These are phyloP conservation scores for Python bivittatus DNA, from an alignment of 2,113 vertebrate genomes.

Conservation along the genomic window DNA sequence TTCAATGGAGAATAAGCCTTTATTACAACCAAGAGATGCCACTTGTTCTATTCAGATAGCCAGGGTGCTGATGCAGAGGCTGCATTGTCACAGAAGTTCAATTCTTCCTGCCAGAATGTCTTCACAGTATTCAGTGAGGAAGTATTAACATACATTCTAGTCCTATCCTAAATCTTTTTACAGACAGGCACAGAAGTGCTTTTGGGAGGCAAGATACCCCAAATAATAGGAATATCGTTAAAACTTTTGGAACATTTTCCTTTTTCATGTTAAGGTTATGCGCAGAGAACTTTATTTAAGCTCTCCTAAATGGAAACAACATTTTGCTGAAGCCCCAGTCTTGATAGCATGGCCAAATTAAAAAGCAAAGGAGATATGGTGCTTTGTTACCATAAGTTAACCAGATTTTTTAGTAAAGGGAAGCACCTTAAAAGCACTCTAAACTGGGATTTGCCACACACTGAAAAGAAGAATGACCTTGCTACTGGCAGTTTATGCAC, in stretches of 20 bases:
- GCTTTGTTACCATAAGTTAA: background rate
- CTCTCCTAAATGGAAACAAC: slow-evolving; percentile 67
- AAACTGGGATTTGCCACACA: slow-evolving; percentile 28
- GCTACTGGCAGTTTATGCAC: slow-evolving; percentile 50
- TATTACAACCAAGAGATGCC: slow-evolving; percentile 23
- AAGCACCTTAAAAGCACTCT: background rate
- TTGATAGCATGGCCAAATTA: slow-evolving; percentile 38
- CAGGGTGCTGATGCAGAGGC: slow-evolving; percentile 13
- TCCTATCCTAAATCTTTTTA: slow-evolving; percentile 56
- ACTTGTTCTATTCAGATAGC: slow-evolving; percentile 24
- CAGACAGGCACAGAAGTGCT: slow-evolving; percentile 38
- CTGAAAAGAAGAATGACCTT: slow-evolving; percentile 4
- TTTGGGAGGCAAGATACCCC: slow-evolving; percentile 47
- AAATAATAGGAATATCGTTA: slow-evolving; percentile 39
- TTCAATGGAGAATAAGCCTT: slow-evolving; percentile 25
- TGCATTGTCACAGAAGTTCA: slow-evolving; percentile 23
- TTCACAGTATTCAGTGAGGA: slow-evolving; percentile 41
- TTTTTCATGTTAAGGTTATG: slow-evolving; percentile 60
- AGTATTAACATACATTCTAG: slow-evolving; percentile 27
- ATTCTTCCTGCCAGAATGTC: slow-evolving; percentile 40
- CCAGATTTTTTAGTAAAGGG: slow-evolving; percentile 12
- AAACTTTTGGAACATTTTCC: slow-evolving; percentile 56
- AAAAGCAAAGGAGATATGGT: slow-evolving; percentile 7
- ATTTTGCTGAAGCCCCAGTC: slow-evolving; percentile 52
- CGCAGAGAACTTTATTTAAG: slow-evolving; percentile 68